A percentile compares a stretch with the other conserved stretches of the same genome.
These are phyloP conservation scores for mouse (Mus musculus) DNA, from an alignment of 2,113 vertebrate genomes.

Conservation along the genomic window DNA sequence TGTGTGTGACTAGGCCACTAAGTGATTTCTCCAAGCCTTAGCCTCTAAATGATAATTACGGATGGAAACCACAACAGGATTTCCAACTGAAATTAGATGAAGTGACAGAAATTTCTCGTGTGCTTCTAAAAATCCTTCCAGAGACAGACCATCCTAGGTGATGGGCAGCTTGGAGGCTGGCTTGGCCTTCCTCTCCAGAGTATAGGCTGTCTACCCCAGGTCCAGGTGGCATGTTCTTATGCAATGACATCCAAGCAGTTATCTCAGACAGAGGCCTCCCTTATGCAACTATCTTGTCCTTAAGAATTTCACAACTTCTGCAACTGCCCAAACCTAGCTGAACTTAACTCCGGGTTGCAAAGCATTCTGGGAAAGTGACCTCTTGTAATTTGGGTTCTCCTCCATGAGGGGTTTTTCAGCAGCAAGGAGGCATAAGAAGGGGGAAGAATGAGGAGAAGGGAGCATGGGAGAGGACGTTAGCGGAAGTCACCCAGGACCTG, in stretches of 20 bases:
- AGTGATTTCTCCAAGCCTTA: background rate
- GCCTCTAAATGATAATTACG: background rate
- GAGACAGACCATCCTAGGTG: background rate
- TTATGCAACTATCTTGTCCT: background rate
- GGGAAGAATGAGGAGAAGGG: background rate
- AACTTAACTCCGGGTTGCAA: background rate
- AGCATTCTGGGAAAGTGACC: background rate
- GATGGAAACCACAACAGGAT: background rate
- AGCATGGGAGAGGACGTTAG: background rate
- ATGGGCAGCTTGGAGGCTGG: background rate
- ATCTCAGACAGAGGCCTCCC: background rate
- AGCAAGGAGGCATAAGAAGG: background rate
- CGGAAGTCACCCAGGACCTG: background rate
- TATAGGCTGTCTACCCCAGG: background rate
- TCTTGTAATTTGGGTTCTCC: background rate
- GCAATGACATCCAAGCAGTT: background rate
- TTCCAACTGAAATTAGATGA: background rate
- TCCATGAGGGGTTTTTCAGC: rapidly evolving
- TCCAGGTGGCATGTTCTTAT: background rate
- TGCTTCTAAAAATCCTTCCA: background rate
- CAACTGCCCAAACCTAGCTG: background rate
- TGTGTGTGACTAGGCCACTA: no score
- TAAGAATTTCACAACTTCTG: background rate
- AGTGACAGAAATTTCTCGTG: background rate
- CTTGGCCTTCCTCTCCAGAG: background rate